Evolutionary conservation across 1,140 invertebrate species (phyloP).

Genomic region (Lepidurus arcticus): DNA sequence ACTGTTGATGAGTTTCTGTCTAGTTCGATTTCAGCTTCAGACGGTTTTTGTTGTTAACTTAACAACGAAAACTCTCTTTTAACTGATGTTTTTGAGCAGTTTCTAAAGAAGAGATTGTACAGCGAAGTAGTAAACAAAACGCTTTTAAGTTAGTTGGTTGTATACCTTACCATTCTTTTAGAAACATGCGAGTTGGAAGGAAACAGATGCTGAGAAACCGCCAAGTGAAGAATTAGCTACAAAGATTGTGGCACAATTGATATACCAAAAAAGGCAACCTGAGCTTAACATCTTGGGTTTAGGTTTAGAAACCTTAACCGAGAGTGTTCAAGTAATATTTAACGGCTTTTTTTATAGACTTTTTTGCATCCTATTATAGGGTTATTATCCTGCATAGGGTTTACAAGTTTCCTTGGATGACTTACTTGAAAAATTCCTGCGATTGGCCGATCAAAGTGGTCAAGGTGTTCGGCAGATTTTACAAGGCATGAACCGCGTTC

Average conservation of each 20-base stretch:
- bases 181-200: neutral
- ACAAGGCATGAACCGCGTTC: conserved; percentile 14
- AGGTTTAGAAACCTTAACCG: neutral
- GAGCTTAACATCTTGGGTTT: neutral
- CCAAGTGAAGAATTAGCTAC: neutral
- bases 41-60: too few species aligned
- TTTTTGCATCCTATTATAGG: neutral
- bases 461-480: neutral
- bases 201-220: neutral
- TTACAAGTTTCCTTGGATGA: neutral
- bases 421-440: conserved; percentile 26
- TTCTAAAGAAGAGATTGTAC: too few species aligned
- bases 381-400: neutral
- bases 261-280: neutral
- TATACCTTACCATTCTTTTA: neutral
- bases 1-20: too few species aligned
- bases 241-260: neutral
- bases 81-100: neutral
- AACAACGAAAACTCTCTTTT: too few species aligned
- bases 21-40: too few species aligned
- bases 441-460: neutral
- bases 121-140: too few species aligned
- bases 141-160: neutral
- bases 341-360: neutral
- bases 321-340: neutral